Evolutionary conservation across 2,113 vertebrate genomes (phyloP).

Genomic region (Takifugu flavidus): DNA sequence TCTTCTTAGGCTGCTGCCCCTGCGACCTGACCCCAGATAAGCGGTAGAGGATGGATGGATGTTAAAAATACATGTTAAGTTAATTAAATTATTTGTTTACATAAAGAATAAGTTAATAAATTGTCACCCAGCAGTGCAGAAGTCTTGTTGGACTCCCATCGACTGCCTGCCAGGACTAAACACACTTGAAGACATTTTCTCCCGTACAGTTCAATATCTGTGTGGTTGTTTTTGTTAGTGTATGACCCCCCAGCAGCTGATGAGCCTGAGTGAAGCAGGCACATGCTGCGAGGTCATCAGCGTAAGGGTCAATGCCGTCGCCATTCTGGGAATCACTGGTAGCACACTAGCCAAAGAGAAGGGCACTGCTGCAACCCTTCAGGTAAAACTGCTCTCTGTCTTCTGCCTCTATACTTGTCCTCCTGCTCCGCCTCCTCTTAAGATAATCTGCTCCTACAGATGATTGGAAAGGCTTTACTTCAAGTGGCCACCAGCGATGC

Average conservation of each 20-base stretch:
- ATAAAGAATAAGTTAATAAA: no score
- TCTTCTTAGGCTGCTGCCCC: no score
- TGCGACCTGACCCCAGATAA: no score
- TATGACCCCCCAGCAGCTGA: conserved; percentile 86
- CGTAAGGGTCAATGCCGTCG: conserved; percentile 86
- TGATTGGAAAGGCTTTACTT: conserved; percentile 88
- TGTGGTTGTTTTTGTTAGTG: conserved; percentile 70
- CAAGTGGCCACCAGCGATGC: conserved; percentile 83
- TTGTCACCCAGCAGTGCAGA: no score
- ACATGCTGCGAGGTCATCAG: conserved; percentile 78
- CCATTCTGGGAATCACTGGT: conserved; percentile 93
- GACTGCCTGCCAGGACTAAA: conserved; percentile 7
- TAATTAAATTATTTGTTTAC: no score
- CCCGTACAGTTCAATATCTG: neutral
- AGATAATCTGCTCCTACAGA: conserved; percentile 65
- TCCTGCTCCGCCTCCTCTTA: neutral
- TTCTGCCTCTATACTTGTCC: neutral
- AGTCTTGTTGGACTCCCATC: neutral
- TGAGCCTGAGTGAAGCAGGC: conserved; percentile 84
- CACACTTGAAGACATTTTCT: conserved; percentile 2
- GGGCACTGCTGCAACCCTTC: conserved; percentile 81
- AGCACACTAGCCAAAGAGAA: conserved; percentile 86
- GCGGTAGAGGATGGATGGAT: no score
- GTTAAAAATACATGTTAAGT: no score
- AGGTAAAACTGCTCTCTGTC: conserved; percentile 72